These are phyloP conservation scores for Taenioides sp. DNA, from an alignment of 2,797 vertebrate species.

Conservation along the genomic window DNA sequence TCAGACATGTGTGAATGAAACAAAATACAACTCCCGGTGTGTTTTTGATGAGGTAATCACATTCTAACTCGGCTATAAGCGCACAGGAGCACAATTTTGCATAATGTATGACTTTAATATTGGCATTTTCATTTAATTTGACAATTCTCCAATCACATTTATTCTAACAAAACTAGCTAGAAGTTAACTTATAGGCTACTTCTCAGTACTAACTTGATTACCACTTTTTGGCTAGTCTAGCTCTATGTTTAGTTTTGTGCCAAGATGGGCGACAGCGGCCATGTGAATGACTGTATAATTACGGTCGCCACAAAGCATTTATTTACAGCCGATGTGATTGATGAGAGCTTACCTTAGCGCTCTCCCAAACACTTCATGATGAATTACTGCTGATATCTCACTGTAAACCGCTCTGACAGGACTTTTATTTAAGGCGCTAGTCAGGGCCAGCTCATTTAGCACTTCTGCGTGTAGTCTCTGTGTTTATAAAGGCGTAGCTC, in stretches of 20 bases:
- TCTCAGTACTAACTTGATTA: too few relatives aligned
- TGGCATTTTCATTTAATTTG: too few relatives aligned
- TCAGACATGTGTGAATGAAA: too few relatives aligned
- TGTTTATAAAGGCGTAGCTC: constrained; percentile 44
- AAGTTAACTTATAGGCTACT: too few relatives aligned
- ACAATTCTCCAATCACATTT: too few relatives aligned
- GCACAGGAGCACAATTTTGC: too few relatives aligned
- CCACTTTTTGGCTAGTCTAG: too few relatives aligned
- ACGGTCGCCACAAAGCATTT: constrained; percentile 52
- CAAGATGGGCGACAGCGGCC: constrained; percentile 40
- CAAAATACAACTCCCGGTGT: too few relatives aligned
- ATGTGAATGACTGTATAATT: constrained; percentile 48
- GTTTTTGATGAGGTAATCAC: too few relatives aligned
- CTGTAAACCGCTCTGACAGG: constrained; percentile 31
- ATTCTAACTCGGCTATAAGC: too few relatives aligned
- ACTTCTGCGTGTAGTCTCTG: constrained; percentile 19
- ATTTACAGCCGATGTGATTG: constrained; percentile 58
- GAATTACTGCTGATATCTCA: constrained; percentile 33
- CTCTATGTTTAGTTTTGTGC: constrained; percentile 35
- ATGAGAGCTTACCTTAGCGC: constrained; percentile 49
- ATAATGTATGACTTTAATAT: too few relatives aligned
- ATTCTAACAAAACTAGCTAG: too few relatives aligned
- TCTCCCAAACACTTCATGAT: constrained; percentile 40
- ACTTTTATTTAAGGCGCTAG: constrained; percentile 29
- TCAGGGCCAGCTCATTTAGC: constrained; percentile 32